Evolutionary conservation across 2,888 invertebrate genomes (phyloP).

Genomic region (Caenorhabditis zanzibari): DNA sequence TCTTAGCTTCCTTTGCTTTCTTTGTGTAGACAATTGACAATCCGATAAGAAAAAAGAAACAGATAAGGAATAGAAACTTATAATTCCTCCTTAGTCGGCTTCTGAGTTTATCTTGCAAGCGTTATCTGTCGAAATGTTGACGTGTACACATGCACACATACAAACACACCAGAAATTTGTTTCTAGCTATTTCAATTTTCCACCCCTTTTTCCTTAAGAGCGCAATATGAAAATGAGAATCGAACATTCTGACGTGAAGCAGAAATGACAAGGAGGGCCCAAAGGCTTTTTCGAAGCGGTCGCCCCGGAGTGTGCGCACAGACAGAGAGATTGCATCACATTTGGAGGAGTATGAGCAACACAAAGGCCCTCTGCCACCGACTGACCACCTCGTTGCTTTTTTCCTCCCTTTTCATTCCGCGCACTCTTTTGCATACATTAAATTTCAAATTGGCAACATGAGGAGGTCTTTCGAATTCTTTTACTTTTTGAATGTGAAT

Average conservation of each 20-base stretch:
- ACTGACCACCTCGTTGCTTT: constrained; percentile 18
- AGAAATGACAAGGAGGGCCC: constrained; percentile 29
- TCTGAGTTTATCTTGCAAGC: neutral
- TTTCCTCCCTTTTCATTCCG: neutral
- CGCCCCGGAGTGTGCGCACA: constrained; percentile 9
- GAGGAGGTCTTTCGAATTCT: neutral
- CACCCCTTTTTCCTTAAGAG: neutral
- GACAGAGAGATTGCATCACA: constrained; percentile 62
- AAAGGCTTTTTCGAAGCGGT: constrained; percentile 22
- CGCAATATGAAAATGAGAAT: constrained; percentile 23
- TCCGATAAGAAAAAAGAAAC: neutral
- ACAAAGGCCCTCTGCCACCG: constrained; percentile 42
- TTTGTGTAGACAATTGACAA: neutral
- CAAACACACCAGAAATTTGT: neutral
- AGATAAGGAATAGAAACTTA: neutral
- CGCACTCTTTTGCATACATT: constrained; percentile 42
- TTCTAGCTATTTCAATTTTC: constrained; percentile 15
- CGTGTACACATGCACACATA: neutral
- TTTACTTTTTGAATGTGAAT: neutral
- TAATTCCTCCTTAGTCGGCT: neutral
- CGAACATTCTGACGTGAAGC: constrained; percentile 32
- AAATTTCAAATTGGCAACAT: constrained; percentile 21
- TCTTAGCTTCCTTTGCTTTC: neutral
- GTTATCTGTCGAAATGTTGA: neutral
- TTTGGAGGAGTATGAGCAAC: constrained; percentile 58